These are phyloP conservation scores for Geococcyx californianus DNA, from an alignment of 2,113 vertebrate species.

Conservation along the genomic window DNA sequence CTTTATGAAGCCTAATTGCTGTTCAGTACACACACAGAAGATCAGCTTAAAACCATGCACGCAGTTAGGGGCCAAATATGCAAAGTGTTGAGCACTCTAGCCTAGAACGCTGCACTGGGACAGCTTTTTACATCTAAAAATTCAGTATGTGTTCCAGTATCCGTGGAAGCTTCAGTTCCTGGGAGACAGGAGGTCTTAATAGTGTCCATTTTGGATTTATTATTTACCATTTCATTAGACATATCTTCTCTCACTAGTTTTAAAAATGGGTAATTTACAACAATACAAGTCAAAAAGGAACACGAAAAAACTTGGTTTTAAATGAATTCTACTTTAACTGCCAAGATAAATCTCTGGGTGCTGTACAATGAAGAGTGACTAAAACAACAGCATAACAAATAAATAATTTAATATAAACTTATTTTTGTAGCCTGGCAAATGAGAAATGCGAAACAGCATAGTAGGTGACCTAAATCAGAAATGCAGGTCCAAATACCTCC, in stretches of 20 bases:
- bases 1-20: conserved; percentile 33
- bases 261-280: neutral
- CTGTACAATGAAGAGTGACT: neutral
- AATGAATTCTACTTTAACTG: neutral
- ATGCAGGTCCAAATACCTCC: neutral
- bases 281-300: neutral
- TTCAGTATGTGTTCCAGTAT: neutral
- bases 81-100: neutral
- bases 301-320: neutral
- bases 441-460: neutral
- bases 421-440: neutral
- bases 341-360: neutral
- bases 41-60: neutral
- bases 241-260: neutral
- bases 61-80: neutral
- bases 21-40: neutral
- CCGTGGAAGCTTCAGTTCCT: neutral
- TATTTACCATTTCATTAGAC: neutral
- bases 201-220: neutral
- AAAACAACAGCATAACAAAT: neutral
- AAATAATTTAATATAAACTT: neutral
- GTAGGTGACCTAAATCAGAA: neutral
- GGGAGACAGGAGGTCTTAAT: neutral
- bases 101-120: neutral
- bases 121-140: neutral